Percentiles rank a stretch among this genome's conserved stretches.
These are phyloP conservation scores for Corapipo altera DNA, from an alignment of 2,113 vertebrate genomes.

Conservation along the genomic window DNA sequence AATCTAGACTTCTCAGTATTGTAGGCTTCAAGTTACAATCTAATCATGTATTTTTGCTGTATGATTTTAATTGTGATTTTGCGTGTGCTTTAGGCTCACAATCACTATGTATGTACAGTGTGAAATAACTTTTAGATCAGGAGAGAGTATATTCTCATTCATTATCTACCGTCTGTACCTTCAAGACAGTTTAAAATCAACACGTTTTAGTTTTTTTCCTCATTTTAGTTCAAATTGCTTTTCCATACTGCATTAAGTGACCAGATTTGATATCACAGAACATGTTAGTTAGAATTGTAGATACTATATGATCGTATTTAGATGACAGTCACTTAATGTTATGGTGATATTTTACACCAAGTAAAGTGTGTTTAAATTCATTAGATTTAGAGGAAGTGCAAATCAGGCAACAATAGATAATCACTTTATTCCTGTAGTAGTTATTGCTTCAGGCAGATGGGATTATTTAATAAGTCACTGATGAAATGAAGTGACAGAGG, in stretches of 20 bases:
- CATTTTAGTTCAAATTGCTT: slow-evolving; percentile 20
- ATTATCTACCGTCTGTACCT: not conserved
- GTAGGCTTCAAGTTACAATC: not conserved
- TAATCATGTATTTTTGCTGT: not conserved
- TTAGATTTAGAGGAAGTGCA: slow-evolving; percentile 29
- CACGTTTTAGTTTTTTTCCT: not conserved
- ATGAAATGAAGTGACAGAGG: not conserved
- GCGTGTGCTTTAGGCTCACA: not conserved
- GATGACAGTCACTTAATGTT: slow-evolving; percentile 2
- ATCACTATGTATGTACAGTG: not conserved
- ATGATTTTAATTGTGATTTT: not conserved
- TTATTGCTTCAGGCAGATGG: slow-evolving; percentile 13
- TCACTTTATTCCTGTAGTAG: not conserved
- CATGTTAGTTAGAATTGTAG: not conserved
- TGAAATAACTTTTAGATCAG: not conserved
- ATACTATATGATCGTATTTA: not conserved
- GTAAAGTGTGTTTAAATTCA: slow-evolving; percentile 28
- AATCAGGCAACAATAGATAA: slow-evolving; percentile 44
- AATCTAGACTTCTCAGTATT: not conserved
- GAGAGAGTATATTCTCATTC: not conserved
- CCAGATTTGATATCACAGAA: slow-evolving; percentile 9
- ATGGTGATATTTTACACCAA: slow-evolving; percentile 24
- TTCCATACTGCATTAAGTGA: not conserved
- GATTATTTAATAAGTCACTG: slow-evolving; percentile 43
- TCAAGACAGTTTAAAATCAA: not conserved